Conservation (phyloP, 2,888 invertebrate species). For the Drosophila conformis region DNA sequence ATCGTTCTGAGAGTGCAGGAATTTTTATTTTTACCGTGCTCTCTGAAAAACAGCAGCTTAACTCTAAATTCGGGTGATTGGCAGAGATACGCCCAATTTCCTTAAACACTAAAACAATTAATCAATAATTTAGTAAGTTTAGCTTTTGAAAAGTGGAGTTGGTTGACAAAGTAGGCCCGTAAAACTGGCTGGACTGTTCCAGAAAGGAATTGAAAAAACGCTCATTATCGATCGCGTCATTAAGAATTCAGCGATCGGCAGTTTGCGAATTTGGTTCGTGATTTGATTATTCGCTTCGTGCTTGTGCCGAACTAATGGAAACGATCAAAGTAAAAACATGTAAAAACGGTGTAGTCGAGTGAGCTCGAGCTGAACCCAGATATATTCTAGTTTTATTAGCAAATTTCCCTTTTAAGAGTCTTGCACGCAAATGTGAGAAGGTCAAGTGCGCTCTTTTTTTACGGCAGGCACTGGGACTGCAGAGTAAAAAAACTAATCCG, state of each 20-base stretch:
- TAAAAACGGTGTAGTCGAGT: background rate
- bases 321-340: background rate
- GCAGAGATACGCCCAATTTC: background rate
- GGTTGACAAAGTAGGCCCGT: background rate
- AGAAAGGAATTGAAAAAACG: background rate
- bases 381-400: too few relatives aligned
- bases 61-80: background rate
- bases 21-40: background rate
- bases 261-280: background rate
- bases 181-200: background rate
- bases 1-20: background rate
- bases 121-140: conserved; percentile 5
- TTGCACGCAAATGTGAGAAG: too few relatives aligned
- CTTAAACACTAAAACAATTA: background rate
- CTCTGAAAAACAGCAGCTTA: background rate
- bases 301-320: background rate
- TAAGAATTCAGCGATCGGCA: background rate
- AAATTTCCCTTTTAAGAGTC: too few relatives aligned
- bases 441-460: too few relatives aligned
- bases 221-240: background rate
- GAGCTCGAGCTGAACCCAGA: too few relatives aligned
- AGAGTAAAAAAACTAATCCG: too few relatives aligned
- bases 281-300: background rate
- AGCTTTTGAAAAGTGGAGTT: background rate
- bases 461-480: too few relatives aligned